Base-by-base conservation (phyloP, 2,888 invertebrate genomes). In the Serripes groenlandicus region DNA sequence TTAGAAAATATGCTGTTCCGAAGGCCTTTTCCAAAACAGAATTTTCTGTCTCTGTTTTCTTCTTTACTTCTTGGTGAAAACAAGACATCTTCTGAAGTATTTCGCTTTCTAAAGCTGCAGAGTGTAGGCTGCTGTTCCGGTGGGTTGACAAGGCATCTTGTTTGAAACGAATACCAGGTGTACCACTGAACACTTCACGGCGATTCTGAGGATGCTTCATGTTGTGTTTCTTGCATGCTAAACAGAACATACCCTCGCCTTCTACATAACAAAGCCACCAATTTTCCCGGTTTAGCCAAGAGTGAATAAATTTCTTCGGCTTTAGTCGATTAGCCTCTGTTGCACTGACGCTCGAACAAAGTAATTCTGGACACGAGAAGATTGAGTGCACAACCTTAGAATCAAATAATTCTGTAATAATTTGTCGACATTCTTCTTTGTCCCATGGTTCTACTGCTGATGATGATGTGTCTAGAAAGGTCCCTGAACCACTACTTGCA, bases 221-320 rank as follows among this genome's bases (percentile, higher is more conserved):
- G 35, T 34, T 49, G 64, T 69, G 70, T 34, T 74, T 74, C 52
- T 52, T 69, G 58, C 74, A 79, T 26, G 52, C 26, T 9, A 79
- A n/a, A 28, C 79, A 75, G 37, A 30, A 70, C 75, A 79, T 74
- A 18, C 79, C 79, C 30, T 69, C 49, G 18, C 69, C 68, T 26
- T 79, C 70, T 26, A 75, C 35, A 70, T 34, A 79, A 32, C n/a
- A 58, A 23, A 79, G 26, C 79, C 79, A 79, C 75, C 79, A 79
- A 37, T 75, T 21, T 21, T 3, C 26, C n/a, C n/a, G n/a, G 11
- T 18, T 34, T 0, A 74, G 54, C 26, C 26, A 30, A 23, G 1
- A n/a, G 37, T 74, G 64, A 18, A 49, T 64, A 42, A 74, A 64
- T 18, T 74, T 74, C 32, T 74, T 62, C 4, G 74, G 74, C 3